phyloP scores from a whole-genome alignment of 2,888 invertebrate species.

The Dryocosmus kuriphilus region DNA sequence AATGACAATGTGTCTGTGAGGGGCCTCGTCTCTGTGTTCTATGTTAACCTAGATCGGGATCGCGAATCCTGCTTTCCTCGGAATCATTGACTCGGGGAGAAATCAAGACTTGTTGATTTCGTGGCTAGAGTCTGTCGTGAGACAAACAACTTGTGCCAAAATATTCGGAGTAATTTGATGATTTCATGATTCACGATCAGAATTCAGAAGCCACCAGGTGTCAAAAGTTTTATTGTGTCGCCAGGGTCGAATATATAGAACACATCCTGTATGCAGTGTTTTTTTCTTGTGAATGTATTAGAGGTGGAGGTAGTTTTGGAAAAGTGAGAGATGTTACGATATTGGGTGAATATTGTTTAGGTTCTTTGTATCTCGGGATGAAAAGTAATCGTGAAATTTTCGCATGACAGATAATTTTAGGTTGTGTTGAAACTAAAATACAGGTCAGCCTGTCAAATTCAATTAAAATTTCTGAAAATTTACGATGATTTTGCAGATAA shows the following conservation, averaged over 20 bases:
- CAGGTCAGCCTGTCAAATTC: conserved; percentile 15
- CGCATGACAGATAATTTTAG: neutral
- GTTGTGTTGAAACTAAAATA: neutral
- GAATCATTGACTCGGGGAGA: conserved; percentile 20
- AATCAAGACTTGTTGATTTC: conserved; percentile 34
- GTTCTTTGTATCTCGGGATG: neutral
- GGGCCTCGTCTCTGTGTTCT: neutral
- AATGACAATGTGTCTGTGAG: neutral
- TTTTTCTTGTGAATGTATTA: conserved; percentile 3
- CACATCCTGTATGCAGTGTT: conserved; percentile 35
- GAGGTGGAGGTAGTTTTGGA: neutral
- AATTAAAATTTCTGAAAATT: neutral
- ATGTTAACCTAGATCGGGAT: conserved; percentile 32
- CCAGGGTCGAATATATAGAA: conserved; percentile 40
- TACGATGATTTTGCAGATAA: neutral
- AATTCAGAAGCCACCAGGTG: neutral
- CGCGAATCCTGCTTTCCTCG: conserved; percentile 16
- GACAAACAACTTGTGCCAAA: neutral
- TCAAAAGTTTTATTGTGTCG: conserved; percentile 26
- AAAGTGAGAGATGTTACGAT: neutral
- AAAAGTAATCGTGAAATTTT: neutral
- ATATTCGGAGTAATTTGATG: neutral
- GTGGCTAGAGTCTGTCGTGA: neutral
- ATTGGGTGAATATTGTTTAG: neutral
- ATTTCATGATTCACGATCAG: neutral